phyloP scores from a whole-genome alignment of 2,113 vertebrate genomes.

The Anarhynchus alexandrinus region DNA sequence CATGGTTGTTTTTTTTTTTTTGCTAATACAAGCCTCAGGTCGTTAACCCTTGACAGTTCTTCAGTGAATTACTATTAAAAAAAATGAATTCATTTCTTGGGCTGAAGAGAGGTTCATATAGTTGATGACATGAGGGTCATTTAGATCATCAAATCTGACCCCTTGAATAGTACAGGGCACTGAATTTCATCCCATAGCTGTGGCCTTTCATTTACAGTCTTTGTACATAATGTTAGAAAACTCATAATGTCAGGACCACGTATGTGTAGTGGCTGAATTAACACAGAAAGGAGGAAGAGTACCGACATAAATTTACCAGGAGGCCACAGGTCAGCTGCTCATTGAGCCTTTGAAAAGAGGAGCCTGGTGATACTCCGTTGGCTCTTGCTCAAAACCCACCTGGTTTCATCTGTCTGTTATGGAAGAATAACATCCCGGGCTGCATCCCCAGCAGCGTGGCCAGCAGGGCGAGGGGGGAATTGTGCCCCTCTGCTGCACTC shows the following conservation, averaged over 20 bases:
- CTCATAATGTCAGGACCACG: neutral
- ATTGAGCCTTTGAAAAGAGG: neutral
- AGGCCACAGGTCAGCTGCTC: neutral
- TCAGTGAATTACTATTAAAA: neutral
- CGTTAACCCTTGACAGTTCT: neutral
- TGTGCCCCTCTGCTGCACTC: neutral
- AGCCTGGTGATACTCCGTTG: neutral
- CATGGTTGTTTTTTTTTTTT: neutral
- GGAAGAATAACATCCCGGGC: neutral
- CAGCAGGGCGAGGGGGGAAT: neutral
- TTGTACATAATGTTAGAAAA: neutral
- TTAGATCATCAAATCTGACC: neutral
- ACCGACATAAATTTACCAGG: neutral
- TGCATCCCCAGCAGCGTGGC: neutral
- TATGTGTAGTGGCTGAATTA: neutral
- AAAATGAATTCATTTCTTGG: neutral
- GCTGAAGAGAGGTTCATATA: neutral
- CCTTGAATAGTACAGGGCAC: neutral
- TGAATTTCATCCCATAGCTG: neutral
- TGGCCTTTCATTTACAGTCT: neutral
- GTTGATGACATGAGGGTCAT: neutral
- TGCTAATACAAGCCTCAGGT: neutral
- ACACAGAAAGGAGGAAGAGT: neutral
- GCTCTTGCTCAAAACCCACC: neutral
- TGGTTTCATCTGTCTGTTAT: neutral